These are phyloP conservation scores for Parascotia fuliginaria DNA, from an alignment of 2,888 invertebrate species.

Conservation along the genomic window DNA sequence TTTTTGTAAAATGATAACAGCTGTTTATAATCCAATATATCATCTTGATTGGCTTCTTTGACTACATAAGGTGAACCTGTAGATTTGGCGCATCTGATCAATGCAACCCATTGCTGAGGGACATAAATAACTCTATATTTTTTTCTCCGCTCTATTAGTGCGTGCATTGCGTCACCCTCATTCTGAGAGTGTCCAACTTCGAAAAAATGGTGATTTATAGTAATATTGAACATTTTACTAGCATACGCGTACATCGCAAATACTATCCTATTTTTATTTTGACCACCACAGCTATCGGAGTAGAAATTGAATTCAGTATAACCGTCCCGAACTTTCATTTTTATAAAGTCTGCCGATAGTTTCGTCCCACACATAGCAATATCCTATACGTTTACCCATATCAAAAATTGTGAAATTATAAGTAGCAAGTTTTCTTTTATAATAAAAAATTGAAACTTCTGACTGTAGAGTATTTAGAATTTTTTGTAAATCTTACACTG, in stretches of 20 bases:
- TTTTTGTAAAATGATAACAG: no score
- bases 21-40: no score
- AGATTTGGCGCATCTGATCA: not conserved
- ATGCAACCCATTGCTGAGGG: not conserved
- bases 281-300: slow-evolving; percentile 2
- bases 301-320: not conserved
- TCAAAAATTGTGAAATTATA: not conserved
- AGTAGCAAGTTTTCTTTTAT: not conserved
- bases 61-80: not conserved
- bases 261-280: slow-evolving; percentile 2
- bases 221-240: not conserved
- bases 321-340: not conserved
- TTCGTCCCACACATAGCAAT: not conserved
- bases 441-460: no score
- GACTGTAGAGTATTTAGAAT: no score
- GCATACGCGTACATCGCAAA: slow-evolving; percentile 1
- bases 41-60: no score
- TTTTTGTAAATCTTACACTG: no score
- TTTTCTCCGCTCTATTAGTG: not conserved
- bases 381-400: not conserved
- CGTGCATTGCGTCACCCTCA: slow-evolving; percentile 6
- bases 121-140: slow-evolving; percentile 2
- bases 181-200: slow-evolving; percentile 4
- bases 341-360: not conserved
- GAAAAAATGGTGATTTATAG: slow-evolving; percentile 1